Evolutionary conservation across 2,888 invertebrate species (phyloP).

Genomic region (Cerceris ruficornis): DNA sequence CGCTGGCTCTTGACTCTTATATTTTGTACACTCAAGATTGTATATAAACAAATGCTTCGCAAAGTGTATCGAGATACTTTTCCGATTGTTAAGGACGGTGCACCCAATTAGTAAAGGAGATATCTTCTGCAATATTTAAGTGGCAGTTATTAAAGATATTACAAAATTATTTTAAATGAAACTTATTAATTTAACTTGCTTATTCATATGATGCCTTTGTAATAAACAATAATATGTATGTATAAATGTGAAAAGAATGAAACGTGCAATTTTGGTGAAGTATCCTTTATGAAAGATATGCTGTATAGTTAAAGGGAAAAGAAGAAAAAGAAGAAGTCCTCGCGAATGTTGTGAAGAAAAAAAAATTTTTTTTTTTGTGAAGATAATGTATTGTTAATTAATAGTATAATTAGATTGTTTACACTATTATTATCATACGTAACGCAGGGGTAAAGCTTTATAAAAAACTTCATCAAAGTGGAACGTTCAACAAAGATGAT

Average conservation of each 20-base stretch:
- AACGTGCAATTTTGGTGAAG: slow-evolving; percentile 71
- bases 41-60: slow-evolving; percentile 67
- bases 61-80: slow-evolving; percentile 59
- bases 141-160: slow-evolving; percentile 57
- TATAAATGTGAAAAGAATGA: slow-evolving; percentile 67
- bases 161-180: slow-evolving; percentile 61
- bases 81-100: slow-evolving; percentile 59
- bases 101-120: slow-evolving; percentile 53
- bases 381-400: slow-evolving; percentile 57
- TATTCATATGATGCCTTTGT: slow-evolving; percentile 69
- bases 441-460: slow-evolving; percentile 51
- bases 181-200: slow-evolving; percentile 67
- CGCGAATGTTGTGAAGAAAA: slow-evolving; percentile 44
- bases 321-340: slow-evolving; percentile 25
- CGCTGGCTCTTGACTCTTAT: slow-evolving; percentile 65
- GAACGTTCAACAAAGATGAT: slow-evolving; percentile 58
- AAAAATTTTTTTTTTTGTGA: slow-evolving; percentile 20
- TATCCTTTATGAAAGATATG: slow-evolving; percentile 55
- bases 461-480: slow-evolving; percentile 67
- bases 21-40: slow-evolving; percentile 69
- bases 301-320: slow-evolving; percentile 47
- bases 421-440: slow-evolving; percentile 46
- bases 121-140: slow-evolving; percentile 58
- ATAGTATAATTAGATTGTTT: slow-evolving; percentile 58
- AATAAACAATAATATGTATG: slow-evolving; percentile 67